Evolutionary conservation across 2,113 vertebrate genomes (phyloP).

Genomic region (Phaetusa simplex): DNA sequence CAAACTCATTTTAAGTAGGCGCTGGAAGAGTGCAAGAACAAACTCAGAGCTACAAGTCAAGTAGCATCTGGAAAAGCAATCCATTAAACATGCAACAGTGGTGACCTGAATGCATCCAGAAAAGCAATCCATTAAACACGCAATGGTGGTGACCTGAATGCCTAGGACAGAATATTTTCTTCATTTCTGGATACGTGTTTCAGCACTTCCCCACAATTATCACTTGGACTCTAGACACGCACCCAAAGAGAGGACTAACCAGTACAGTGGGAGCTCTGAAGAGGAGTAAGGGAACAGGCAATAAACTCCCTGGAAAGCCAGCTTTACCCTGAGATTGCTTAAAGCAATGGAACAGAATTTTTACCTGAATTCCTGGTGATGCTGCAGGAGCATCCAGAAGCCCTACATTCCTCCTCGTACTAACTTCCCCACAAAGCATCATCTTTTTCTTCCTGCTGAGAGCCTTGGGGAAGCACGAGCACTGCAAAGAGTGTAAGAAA

Average conservation of each 20-base stretch:
- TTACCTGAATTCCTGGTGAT: neutral
- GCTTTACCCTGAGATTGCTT: neutral
- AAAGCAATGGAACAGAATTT: neutral
- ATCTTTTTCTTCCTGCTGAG: neutral
- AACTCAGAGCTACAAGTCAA: neutral
- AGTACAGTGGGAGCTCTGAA: neutral
- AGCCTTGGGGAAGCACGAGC: neutral
- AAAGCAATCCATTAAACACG: neutral
- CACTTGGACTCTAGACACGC: rapidly evolving
- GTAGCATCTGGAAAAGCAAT: neutral
- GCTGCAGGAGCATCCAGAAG: neutral
- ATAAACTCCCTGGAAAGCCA: neutral
- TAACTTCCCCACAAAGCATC: neutral
- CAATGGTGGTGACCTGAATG: neutral
- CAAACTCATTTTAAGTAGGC: neutral
- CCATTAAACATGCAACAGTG: neutral
- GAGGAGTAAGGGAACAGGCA: neutral
- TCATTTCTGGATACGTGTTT: neutral
- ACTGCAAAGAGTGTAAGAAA: neutral
- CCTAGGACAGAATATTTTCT: neutral
- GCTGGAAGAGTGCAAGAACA: neutral
- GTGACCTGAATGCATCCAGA: neutral
- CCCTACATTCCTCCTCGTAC: rapidly evolving
- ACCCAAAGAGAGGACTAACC: neutral
- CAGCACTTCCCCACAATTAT: neutral